Evolutionary conservation across 2,888 invertebrate species (phyloP).

Genomic region (Napeogenes sylphis): DNA sequence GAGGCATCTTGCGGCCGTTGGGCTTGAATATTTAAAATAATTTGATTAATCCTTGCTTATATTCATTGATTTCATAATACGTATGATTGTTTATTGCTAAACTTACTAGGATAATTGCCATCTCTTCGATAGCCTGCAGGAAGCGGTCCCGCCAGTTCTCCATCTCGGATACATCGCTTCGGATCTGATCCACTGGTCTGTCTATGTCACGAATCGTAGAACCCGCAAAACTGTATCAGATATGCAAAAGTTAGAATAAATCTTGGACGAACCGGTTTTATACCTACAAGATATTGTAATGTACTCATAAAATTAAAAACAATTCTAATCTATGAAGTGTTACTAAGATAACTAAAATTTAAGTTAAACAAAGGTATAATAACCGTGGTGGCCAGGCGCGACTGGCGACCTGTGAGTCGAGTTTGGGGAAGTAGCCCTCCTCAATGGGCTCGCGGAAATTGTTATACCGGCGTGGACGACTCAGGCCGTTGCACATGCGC

Average conservation of each 20-base stretch:
- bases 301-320: no score
- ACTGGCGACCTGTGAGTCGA: conserved; percentile 87
- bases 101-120: conserved; percentile 33
- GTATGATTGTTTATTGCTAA: no score
- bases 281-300: no score
- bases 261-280: no score
- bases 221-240: conserved; percentile 55
- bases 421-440: conserved; percentile 90
- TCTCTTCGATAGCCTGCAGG: conserved; percentile 79
- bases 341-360: no score
- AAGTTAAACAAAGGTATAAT: neutral
- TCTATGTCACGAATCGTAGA: conserved; percentile 76
- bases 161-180: conserved; percentile 79
- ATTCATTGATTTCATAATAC: no score
- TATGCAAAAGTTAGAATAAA: neutral
- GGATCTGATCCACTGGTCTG: conserved; percentile 80
- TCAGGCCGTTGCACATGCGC: conserved; percentile 83
- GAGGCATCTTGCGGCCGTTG: conserved; percentile 71
- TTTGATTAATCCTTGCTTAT: neutral
- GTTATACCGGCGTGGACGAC: conserved; percentile 79
- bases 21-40: conserved; percentile 54
- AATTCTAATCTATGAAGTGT: no score
- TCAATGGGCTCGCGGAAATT: conserved; percentile 83
- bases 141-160: conserved; percentile 85
- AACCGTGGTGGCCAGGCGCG: conserved; percentile 85